Base-by-base conservation (phyloP, 2,797 vertebrate species). In the Acestrorhynchus altus region DNA sequence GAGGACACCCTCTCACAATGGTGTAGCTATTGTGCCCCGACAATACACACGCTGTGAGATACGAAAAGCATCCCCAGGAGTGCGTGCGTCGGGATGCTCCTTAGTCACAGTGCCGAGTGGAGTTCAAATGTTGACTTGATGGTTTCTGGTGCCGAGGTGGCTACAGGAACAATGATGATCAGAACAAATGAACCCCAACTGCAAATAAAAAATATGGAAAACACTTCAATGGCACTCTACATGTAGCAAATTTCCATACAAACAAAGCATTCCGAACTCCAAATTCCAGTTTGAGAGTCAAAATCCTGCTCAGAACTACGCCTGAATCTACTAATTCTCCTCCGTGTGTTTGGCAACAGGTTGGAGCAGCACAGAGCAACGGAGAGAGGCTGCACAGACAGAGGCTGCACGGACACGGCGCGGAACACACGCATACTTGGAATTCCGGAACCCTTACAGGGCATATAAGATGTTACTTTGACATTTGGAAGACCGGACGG, bases 331-430 rank as follows among this genome's bases (percentile, higher is more conserved):
- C 39, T 74, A 44, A 47, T 44, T 68, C 51, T 66, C 61, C 76
- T 60, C 61, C 63, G 44, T 66, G 73, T 46, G 56, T 79, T 69
- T 80, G 80, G 84, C 87, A 88, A 88, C 87, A 88, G 87, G 87
- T 88, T 84, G 81, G 73, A 72, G 61, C 42, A 71, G 28, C 31
- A 78, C 16, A 54, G 76, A 84, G 46, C 11, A 18, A 59, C 56
- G n/a, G 56, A 77, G 68, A 67, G 35, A 39, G 56, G 51, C 52
- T 42, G 31, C 39, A 18, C 57, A 20, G 8, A 63, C 12, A 67
- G 35, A 42, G 54, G 47, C 49, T 47, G 26, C 44, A 20, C 54
- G 24, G 7, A 59, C 31, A 6, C 31, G 6, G 31, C 31, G 4
- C 47, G 16, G 8, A 20, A 13, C 35, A 71, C 61, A 72, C 3